phyloP scores from a whole-genome alignment of 2,113 vertebrate species.

The Acanthochromis polyacanthus region DNA sequence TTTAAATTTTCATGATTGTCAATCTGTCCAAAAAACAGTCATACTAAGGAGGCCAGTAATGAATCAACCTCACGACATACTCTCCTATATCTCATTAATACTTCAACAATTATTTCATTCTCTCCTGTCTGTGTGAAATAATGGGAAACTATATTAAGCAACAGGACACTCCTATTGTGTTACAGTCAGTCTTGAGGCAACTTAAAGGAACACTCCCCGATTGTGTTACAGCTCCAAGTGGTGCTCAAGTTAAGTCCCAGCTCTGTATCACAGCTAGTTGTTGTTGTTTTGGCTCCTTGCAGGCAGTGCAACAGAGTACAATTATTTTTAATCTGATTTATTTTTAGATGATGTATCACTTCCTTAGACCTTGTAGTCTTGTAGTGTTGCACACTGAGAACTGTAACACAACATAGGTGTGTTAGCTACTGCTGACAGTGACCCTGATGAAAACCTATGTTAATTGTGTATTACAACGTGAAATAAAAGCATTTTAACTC shows the following conservation, averaged over 20 bases:
- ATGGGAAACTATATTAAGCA: not conserved
- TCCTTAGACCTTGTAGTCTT: too few relatives aligned
- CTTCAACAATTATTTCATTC: not conserved
- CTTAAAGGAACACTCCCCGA: not conserved
- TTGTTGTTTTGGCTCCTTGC: not conserved
- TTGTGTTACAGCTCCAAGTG: not conserved
- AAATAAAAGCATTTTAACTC: too few relatives aligned
- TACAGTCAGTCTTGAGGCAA: not conserved
- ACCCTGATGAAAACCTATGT: too few relatives aligned
- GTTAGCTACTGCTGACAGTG: too few relatives aligned
- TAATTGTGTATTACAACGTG: too few relatives aligned
- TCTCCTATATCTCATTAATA: not conserved
- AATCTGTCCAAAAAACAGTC: not conserved
- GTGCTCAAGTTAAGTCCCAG: not conserved
- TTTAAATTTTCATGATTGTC: conserved; percentile 1
- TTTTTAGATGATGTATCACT: too few relatives aligned
- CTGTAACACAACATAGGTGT: too few relatives aligned
- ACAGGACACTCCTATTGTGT: not conserved
- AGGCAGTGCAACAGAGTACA: not conserved
- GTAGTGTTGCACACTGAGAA: too few relatives aligned
- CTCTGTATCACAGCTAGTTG: not conserved
- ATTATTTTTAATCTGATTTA: too few relatives aligned
- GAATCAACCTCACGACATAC: not conserved
- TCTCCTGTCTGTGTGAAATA: not conserved
- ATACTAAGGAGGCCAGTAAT: not conserved